These are phyloP conservation scores for Leptopterna dolabrata DNA, from an alignment of 2,888 invertebrate genomes.

Conservation along the genomic window DNA sequence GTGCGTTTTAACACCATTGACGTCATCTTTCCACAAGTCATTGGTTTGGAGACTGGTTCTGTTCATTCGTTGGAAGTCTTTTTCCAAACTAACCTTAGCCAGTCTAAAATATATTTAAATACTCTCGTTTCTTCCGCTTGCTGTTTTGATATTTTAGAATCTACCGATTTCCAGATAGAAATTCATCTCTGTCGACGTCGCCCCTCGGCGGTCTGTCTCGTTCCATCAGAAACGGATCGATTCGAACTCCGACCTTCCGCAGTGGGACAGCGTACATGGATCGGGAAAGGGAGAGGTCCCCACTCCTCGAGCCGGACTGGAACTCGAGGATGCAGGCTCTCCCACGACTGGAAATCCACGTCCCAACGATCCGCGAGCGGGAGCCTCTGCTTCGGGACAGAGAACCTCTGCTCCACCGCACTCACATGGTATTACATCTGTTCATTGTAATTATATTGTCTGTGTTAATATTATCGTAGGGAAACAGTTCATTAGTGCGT, in stretches of 20 bases:
- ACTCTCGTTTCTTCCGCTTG: too few relatives aligned
- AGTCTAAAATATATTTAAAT: too few relatives aligned
- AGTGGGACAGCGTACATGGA: conserved; percentile 45
- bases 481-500: too few relatives aligned
- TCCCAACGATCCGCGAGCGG: conserved; percentile 5
- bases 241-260: not conserved
- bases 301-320: not conserved
- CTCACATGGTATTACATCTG: too few relatives aligned
- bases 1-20: too few relatives aligned
- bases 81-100: too few relatives aligned
- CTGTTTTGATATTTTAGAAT: not conserved
- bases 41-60: too few relatives aligned
- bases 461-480: too few relatives aligned
- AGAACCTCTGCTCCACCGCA: not conserved
- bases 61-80: too few relatives aligned
- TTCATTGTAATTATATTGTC: too few relatives aligned
- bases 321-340: conserved; percentile 26
- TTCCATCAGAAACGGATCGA: conserved; percentile 9
- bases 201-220: not conserved
- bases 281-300: not conserved
- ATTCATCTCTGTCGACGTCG: not conserved
- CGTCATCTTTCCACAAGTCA: too few relatives aligned
- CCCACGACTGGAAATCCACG: conserved; percentile 35
- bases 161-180: not conserved
- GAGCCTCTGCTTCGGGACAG: not conserved